Evolutionary conservation across 2,113 vertebrate genomes (phyloP).

Genomic region (Lagopus muta): DNA sequence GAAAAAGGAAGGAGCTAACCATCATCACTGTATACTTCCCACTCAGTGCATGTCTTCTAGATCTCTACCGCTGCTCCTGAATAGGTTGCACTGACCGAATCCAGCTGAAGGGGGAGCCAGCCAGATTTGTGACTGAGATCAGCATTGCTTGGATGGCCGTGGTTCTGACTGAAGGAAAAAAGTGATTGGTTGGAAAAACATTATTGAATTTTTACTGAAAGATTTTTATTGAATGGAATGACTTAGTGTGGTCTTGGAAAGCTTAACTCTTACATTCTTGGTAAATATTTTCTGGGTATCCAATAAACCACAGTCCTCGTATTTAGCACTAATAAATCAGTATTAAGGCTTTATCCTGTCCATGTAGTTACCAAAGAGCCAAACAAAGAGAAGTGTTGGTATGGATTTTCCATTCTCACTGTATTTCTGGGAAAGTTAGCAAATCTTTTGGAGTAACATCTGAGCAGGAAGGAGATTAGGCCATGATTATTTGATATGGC

Average conservation of each 20-base stretch:
- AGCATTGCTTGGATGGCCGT: background rate
- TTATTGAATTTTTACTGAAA: background rate
- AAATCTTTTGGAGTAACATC: background rate
- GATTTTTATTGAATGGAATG: background rate
- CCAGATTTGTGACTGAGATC: background rate
- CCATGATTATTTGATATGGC: background rate
- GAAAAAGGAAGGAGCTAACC: conserved; percentile 1
- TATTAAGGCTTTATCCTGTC: background rate
- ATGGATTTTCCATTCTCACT: background rate
- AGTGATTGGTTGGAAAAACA: background rate
- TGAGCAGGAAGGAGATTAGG: background rate
- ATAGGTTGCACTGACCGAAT: background rate
- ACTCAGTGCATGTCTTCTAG: background rate
- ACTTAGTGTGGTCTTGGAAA: background rate
- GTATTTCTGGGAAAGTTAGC: background rate
- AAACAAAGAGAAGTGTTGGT: background rate
- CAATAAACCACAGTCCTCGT: background rate
- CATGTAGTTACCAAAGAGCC: background rate
- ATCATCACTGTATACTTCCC: background rate
- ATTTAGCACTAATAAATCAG: background rate
- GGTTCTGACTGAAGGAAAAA: background rate
- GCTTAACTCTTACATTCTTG: background rate
- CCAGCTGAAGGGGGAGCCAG: background rate
- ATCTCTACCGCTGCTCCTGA: background rate
- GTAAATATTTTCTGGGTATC: background rate